Evolutionary conservation across 2,113 vertebrate genomes (phyloP).

Genomic region (Puma concolor): DNA sequence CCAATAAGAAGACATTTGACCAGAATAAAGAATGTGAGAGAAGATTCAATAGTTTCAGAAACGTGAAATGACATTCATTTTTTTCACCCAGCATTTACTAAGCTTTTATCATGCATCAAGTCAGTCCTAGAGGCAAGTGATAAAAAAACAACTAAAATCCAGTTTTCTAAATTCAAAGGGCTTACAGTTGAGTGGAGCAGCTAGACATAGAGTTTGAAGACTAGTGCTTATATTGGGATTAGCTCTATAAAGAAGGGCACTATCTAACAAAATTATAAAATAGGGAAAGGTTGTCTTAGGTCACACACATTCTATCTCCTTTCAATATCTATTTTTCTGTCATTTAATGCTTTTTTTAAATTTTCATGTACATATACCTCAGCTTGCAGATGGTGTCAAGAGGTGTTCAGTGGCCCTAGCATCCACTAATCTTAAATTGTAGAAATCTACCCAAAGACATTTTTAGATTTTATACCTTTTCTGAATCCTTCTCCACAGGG

Average conservation of each 20-base stretch:
- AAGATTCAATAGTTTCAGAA: neutral
- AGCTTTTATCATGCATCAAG: neutral
- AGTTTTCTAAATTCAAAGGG: neutral
- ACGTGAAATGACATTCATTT: neutral
- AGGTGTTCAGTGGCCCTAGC: neutral
- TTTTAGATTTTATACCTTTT: neutral
- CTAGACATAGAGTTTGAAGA: neutral
- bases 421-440: neutral
- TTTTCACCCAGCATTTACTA: neutral
- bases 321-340: neutral
- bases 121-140: neutral
- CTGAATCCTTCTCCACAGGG: neutral
- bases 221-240: neutral
- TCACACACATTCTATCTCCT: neutral
- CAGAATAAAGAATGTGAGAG: constrained; percentile 7
- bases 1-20: neutral
- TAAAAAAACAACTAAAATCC: neutral
- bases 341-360: neutral
- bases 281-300: neutral
- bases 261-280: neutral
- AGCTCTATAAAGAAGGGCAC: neutral
- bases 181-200: neutral
- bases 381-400: neutral
- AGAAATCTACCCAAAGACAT: neutral
- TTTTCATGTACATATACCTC: neutral